Evolutionary conservation across 2,113 vertebrate species (phyloP).

Genomic region (pig (Sus scrofa)): DNA sequence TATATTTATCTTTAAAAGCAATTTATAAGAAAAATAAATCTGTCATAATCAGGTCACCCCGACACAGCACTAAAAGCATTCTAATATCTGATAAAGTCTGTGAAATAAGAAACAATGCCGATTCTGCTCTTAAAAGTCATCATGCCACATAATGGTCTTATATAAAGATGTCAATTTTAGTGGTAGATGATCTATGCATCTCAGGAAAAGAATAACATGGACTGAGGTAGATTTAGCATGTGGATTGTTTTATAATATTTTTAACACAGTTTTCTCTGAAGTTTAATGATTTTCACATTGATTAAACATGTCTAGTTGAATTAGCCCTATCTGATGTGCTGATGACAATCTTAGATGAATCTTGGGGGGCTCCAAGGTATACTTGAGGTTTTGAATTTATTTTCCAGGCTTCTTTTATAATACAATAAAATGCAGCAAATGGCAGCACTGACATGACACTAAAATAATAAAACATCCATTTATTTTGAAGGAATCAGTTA

Average conservation of each 20-base stretch:
- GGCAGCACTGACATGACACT: not conserved
- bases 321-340: not conserved
- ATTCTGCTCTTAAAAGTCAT: conserved; percentile 54
- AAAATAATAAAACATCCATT: conserved; percentile 42
- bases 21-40: conserved; percentile 78
- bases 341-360: not conserved
- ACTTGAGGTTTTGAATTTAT: not conserved
- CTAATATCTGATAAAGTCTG: conserved; percentile 65
- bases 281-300: conserved; percentile 36
- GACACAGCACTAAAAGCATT: conserved; percentile 55
- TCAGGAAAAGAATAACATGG: not conserved
- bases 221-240: not conserved
- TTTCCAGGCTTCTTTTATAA: not conserved
- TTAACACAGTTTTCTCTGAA: not conserved
- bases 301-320: conserved; percentile 39
- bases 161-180: conserved; percentile 52
- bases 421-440: conserved; percentile 30
- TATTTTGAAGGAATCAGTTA: conserved; percentile 23
- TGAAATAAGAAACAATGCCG: conserved; percentile 52
- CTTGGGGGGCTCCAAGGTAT: not conserved
- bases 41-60: conserved; percentile 71
- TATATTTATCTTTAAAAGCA: conserved; percentile 78
- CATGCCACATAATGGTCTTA: conserved; percentile 20
- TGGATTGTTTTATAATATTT: not conserved
- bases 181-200: not conserved